A percentile compares a stretch with the other conserved stretches of the same genome.
Evolutionary conservation across 2,797 vertebrate genomes (phyloP).

Genomic region (Tadarida brasiliensis): DNA sequence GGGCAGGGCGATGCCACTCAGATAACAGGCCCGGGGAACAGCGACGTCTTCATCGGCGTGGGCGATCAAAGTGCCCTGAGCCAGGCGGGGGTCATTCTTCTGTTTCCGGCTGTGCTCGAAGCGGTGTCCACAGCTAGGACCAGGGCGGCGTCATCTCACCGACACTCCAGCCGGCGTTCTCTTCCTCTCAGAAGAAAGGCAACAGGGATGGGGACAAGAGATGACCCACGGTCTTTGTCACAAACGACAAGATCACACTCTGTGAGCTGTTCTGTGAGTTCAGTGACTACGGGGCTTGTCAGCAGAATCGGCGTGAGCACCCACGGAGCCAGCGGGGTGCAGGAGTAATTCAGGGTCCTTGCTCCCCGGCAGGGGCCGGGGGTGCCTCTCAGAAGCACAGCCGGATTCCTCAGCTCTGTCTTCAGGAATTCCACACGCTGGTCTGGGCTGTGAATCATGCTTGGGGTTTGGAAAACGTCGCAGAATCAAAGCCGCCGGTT

Average conservation of each 20-base stretch:
- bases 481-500: background rate
- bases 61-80: background rate
- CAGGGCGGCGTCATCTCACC: background rate
- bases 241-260: fast-evolving
- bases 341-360: fast-evolving
- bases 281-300: background rate
- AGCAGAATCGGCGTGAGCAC: fast-evolving
- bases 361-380: background rate
- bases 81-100: background rate
- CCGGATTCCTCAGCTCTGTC: background rate
- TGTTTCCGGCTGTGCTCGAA: background rate
- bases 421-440: constrained; percentile 55
- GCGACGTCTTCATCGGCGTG: background rate
- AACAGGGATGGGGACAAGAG: background rate
- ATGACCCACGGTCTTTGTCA: background rate
- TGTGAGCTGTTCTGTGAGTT: background rate
- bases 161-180: fast-evolving
- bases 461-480: constrained; percentile 59
- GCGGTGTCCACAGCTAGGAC: background rate
- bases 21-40: background rate
- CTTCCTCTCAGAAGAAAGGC: background rate
- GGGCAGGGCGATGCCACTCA: background rate
- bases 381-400: background rate
- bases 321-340: background rate
- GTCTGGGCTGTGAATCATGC: constrained; percentile 70